A percentile compares a stretch with the other conserved stretches of the same genome.
These are phyloP conservation scores for Labeo rohita DNA, from an alignment of 2,113 vertebrate species.

Conservation along the genomic window DNA sequence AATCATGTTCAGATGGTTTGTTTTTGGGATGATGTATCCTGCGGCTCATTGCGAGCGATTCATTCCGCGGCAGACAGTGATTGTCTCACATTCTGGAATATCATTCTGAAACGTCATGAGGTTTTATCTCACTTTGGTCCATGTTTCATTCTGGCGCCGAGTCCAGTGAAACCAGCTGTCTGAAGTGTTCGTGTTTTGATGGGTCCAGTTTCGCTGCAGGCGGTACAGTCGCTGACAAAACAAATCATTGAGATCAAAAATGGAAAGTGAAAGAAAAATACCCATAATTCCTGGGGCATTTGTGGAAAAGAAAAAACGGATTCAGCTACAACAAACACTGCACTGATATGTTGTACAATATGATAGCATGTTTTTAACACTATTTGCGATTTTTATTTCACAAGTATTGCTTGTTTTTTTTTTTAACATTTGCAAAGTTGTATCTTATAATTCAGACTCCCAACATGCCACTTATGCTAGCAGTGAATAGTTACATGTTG, in stretches of 20 bases:
- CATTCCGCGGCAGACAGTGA: background rate
- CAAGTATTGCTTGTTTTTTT: background rate
- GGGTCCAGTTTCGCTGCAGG: background rate
- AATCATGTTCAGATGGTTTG: background rate
- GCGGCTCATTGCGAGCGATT: background rate
- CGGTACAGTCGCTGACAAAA: background rate
- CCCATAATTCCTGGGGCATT: background rate
- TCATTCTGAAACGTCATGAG: conserved; percentile 1
- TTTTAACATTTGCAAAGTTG: too few relatives aligned
- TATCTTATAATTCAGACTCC: too few relatives aligned
- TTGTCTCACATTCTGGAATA: background rate
- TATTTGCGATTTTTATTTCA: background rate
- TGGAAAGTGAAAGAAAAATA: background rate
- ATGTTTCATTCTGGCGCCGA: background rate
- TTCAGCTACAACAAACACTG: background rate
- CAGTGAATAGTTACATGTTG: too few relatives aligned
- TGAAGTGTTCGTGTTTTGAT: background rate
- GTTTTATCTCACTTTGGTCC: background rate
- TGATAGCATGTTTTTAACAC: background rate
- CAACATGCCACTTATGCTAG: too few relatives aligned
- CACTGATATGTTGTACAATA: background rate
- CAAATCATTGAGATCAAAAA: background rate
- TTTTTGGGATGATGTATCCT: background rate
- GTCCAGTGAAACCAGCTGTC: background rate
- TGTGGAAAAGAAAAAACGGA: background rate